Base-by-base conservation (phyloP, 2,113 vertebrate genomes). In the Polypterus senegalus region DNA sequence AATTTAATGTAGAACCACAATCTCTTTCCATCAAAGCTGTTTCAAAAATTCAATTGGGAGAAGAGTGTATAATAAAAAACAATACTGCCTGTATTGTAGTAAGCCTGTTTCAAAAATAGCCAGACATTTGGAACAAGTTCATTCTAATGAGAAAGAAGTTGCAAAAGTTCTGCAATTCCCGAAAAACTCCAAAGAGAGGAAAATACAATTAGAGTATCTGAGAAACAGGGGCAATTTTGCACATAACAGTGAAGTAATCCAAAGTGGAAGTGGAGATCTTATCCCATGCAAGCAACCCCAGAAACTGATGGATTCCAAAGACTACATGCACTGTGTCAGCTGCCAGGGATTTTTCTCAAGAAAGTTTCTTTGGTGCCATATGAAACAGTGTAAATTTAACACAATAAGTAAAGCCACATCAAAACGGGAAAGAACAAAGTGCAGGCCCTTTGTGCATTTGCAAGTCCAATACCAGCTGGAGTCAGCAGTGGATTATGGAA, bases 251-350 rank as follows among this genome's bases (percentile, higher is more conserved):
- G 27, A 47, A 49, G 65, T 75, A 27, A 67, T 74, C 57, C 8
- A 73, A 10, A 70, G 56, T 57, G 69, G 66, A 62, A 68, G 63
- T 7, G 61, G 69, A 5, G 58, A 66, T 54, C 51, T 71, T 3
- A 66, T 73, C 9, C 69, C 67, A 63, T 73, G 46, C 60, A 74
- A 67, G 55, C 44, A 9, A 27, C 69, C 64, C 48, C 2, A 27
- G 43, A 54, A 72, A 63, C 10, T 68, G 55, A 49, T 9, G 3
- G 61, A 73, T 7, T 60, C 63, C 48, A 49, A 59, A 4, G 54
- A 76, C 5, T 70, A 73, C 46, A 74, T 70, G 66, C 71, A 72
- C 43, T 76, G 71, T 60, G 62, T 49, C 58, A 67, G 66, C 11
- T 70, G 63, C 45, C 70, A 71, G 58, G 68, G 57, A 48, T 65